Base-by-base conservation (phyloP, 2,888 invertebrate genomes). In the Heliothis peltigera region DNA sequence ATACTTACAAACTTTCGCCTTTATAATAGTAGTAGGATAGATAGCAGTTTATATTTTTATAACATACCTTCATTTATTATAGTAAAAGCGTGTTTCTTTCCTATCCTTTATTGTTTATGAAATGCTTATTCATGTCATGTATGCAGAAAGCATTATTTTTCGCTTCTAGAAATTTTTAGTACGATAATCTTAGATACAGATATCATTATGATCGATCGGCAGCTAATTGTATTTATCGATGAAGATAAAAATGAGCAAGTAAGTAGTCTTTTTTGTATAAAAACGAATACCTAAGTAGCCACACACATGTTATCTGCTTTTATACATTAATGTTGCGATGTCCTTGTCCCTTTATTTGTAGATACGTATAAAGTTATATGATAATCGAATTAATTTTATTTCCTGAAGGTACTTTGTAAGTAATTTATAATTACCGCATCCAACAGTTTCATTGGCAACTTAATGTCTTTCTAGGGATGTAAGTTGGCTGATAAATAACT, bases 191-290 rank as follows among this genome's bases (percentile, higher is more conserved):
- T 64, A 55, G 46, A 63, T 74, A 64, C 52, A 42, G 18, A 46
- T 56, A 64, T 62, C 73, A 76, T 80, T 69, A 22, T 80, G 64
- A 76, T 68, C 54, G 69, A 80, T 67, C 35, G 46, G 49, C 35
- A 35, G 68, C 55, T 80, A 63, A 70, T 74, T 78, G 55, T 71
- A 39, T 32, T 35, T 63, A 56, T 64, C 21, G 46, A 63, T 73
- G 62, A 66, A 55, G 19, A 52, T 52, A 42, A 42, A n/a, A n/a
- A 21, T 7, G 7, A 53, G 17, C 18, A 35, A 48, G 51, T 63
- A 55, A 64, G 70, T 69, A 64, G 69, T 56, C 58, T 53, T 60
- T 56, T 63, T 74, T 53, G 64, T 15, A 19, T 51, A 57, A 43
- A 39, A 58, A 46, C 59, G 48, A 57, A 71, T 47, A 48, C 21